These are phyloP conservation scores for Gonocerus acuteangulatus DNA, from an alignment of 2,888 invertebrate species.

Conservation along the genomic window DNA sequence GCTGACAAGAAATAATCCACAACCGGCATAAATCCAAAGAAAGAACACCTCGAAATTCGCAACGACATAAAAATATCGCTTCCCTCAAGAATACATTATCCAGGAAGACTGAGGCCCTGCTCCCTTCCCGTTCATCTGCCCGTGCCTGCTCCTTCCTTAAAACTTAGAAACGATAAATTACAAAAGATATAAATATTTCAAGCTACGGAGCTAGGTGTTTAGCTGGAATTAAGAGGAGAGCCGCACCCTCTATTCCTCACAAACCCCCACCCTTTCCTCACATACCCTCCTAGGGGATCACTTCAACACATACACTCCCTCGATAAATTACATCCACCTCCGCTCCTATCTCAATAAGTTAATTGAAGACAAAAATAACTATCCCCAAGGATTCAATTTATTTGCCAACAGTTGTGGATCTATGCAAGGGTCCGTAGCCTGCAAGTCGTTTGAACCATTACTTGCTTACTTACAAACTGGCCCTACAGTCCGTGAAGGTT, in stretches of 20 bases:
- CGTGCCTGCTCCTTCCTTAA: slow-evolving; percentile 19
- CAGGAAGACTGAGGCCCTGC: not conserved
- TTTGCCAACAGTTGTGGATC: too few relatives aligned
- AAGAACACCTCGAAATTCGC: slow-evolving; percentile 26
- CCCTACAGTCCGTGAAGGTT: too few relatives aligned
- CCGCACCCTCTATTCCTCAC: not conserved
- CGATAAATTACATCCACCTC: not conserved
- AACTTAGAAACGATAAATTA: slow-evolving; percentile 34
- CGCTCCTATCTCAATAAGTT: too few relatives aligned
- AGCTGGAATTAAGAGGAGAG: too few relatives aligned
- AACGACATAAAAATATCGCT: slow-evolving; percentile 33
- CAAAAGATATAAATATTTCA: slow-evolving; percentile 34
- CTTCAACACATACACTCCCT: not conserved
- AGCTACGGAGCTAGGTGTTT: not conserved
- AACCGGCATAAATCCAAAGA: slow-evolving; percentile 15
- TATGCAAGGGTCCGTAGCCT: too few relatives aligned
- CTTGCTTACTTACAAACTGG: too few relatives aligned
- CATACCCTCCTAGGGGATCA: not conserved
- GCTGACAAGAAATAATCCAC: slow-evolving; percentile 4
- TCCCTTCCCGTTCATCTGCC: slow-evolving; percentile 24
- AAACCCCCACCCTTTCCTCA: not conserved
- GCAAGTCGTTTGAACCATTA: too few relatives aligned
- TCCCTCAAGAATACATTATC: slow-evolving; percentile 34
- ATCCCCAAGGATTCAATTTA: too few relatives aligned
- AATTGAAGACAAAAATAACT: too few relatives aligned